Percentiles rank a stretch among this genome's conserved stretches.
Evolutionary conservation across 1,140 invertebrate genomes (phyloP).

Genomic region (Oedothorax gibbosus): DNA sequence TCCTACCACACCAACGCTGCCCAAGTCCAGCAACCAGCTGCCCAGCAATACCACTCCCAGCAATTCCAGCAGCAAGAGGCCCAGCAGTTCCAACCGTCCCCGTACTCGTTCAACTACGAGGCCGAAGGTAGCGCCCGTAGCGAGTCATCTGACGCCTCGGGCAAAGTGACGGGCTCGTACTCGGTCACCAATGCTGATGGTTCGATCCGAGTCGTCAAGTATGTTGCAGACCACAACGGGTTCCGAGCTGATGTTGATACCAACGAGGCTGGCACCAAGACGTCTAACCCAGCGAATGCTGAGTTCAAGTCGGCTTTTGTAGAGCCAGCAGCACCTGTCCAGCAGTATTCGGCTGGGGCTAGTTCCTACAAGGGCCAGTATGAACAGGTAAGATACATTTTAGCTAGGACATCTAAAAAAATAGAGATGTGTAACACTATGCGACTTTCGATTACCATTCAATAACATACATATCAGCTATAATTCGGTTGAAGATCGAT

Average conservation of each 20-base stretch:
- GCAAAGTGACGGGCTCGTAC: slow-evolving; percentile 62
- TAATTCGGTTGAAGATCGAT: too few species aligned
- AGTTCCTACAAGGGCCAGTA: background rate
- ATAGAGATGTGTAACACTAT: too few species aligned
- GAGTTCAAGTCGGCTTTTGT: slow-evolving; percentile 33
- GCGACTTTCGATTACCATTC: too few species aligned
- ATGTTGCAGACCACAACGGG: slow-evolving; percentile 46
- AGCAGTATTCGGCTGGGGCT: background rate
- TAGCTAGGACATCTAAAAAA: too few species aligned
- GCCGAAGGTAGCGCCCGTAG: slow-evolving; percentile 41
- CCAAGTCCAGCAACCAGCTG: background rate
- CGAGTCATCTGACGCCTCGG: slow-evolving; percentile 59
- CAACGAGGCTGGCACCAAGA: slow-evolving; percentile 51
- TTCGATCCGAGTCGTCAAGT: slow-evolving; percentile 55
- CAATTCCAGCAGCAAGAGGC: background rate
- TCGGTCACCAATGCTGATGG: slow-evolving; percentile 62
- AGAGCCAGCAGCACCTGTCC: slow-evolving; percentile 3
- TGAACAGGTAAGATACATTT: slow-evolving; percentile 6
- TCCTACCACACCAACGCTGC: slow-evolving; percentile 12
- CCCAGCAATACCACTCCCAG: background rate
- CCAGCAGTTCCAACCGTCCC: background rate
- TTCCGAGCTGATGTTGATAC: slow-evolving; percentile 57
- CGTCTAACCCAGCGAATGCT: slow-evolving; percentile 26
- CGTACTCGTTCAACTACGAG: slow-evolving; percentile 54
- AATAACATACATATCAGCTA: too few species aligned